Base-by-base conservation (phyloP, 2,888 invertebrate species). In the Drosophila neotestacea region DNA sequence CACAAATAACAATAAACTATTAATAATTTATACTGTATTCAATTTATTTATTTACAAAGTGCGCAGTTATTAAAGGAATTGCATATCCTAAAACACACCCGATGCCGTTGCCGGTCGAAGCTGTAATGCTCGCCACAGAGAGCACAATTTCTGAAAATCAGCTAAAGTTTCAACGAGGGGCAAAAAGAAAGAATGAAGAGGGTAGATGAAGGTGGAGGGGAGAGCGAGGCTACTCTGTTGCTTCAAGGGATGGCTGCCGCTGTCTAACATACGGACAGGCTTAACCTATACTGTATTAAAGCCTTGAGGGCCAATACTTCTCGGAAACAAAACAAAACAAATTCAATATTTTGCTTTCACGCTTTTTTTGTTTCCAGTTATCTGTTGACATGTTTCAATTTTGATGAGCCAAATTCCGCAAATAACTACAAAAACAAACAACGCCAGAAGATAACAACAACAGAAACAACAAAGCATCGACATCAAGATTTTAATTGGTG, bases 31-130 rank as follows among this genome's bases (percentile, higher is more conserved):
- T 27, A 38, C 9, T n/a, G 5, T 27, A 39, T 39, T 47, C 47
- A 30, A 54, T 54, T 61, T 27, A 32, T 42, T 60, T 27, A 28
- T 32, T 16, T 11, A 46, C n/a, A 22, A 22, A 51, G 22, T 51
- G 22, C 28, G 59, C 32, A 32, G 51, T 22, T 32, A 7, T 6
- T 10, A 32, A 16, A 36, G 32, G 30, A 50, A 30, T n/a, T 36
- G 36, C 22, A 22, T 48, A 30, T 10, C 32, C n/a, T n/a, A 41
- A 16, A 28, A 46, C 41, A 55, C 55, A 65, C 47, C 64, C 60
- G 69, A 54, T 70, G 52, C 52, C 69, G 55, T 63, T 68, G 73
- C 56, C 68, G 68, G 63, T 63, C 55, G 42, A 51, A 44, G 39
- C 59, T 56, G 59, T 32, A 73, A 56, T 73, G 27, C 38, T 34